These are phyloP conservation scores for Drosophila crucigera DNA, from an alignment of 2,888 invertebrate genomes.

Conservation along the genomic window DNA sequence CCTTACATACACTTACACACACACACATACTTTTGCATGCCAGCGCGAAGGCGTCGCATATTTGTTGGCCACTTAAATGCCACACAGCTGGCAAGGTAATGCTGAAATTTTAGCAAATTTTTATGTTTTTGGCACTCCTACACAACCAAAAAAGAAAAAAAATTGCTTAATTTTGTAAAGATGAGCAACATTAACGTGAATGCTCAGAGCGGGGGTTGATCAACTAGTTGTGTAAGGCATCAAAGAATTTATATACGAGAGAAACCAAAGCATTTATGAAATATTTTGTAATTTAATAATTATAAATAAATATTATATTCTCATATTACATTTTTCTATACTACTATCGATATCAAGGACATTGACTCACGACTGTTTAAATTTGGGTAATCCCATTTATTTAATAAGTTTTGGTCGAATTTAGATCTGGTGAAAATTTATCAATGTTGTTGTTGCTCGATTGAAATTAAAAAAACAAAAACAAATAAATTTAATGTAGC, in stretches of 20 bases:
- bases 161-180: slow-evolving; percentile 16
- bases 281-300: not conserved
- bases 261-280: not conserved
- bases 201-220: not conserved
- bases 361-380: not conserved
- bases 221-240: not conserved
- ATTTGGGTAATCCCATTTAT: not conserved
- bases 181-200: not conserved
- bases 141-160: not conserved
- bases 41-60: slow-evolving; percentile 25
- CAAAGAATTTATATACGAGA: not conserved
- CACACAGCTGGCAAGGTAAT: slow-evolving; percentile 27
- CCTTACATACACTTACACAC: slow-evolving; percentile 3
- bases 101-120: slow-evolving; percentile 34
- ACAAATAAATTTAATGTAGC: not conserved
- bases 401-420: not conserved
- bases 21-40: not conserved
- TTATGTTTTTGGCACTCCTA: slow-evolving; percentile 24
- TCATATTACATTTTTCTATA: not conserved
- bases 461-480: not conserved
- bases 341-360: no score
- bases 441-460: not conserved
- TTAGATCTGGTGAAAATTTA: not conserved
- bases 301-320: not conserved
- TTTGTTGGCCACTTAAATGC: slow-evolving; percentile 32